These are phyloP conservation scores for Perodicticus potto DNA, from an alignment of 2,797 vertebrate genomes.

Conservation along the genomic window DNA sequence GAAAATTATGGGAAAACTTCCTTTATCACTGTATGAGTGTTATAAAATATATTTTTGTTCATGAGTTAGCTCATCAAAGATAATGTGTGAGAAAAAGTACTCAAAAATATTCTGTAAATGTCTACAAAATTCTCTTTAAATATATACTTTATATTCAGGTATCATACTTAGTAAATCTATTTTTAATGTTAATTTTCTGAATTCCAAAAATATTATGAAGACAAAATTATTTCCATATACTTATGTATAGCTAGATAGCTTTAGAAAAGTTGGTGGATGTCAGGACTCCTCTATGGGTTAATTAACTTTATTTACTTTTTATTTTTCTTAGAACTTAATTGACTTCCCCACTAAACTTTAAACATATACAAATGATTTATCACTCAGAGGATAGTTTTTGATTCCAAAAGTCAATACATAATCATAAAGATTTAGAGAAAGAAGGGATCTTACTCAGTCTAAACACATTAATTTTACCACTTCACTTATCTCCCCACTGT, in stretches of 20 bases:
- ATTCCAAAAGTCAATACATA: not conserved
- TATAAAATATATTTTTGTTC: not conserved
- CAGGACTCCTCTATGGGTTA: not conserved
- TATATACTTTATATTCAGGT: constrained; percentile 13
- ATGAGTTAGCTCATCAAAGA: not conserved
- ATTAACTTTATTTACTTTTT: not conserved
- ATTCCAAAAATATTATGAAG: constrained; percentile 12
- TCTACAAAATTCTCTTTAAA: not conserved
- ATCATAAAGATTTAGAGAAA: constrained; percentile 13
- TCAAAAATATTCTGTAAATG: not conserved
- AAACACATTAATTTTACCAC: not conserved
- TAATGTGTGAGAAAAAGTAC: not conserved
- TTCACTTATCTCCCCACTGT: not conserved
- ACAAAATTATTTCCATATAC: not conserved
- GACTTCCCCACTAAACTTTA: not conserved
- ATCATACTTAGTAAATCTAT: not conserved
- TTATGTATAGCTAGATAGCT: not conserved
- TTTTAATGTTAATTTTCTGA: constrained; percentile 26
- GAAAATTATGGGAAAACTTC: not conserved
- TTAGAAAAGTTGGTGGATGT: not conserved
- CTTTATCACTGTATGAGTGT: not conserved
- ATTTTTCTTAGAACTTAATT: constrained; percentile 9
- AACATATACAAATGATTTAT: constrained; percentile 26
- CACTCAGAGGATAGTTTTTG: not conserved
- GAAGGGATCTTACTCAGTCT: not conserved